These are phyloP conservation scores for Danionella dracula DNA, from an alignment of 2,797 vertebrate genomes.

Conservation along the genomic window DNA sequence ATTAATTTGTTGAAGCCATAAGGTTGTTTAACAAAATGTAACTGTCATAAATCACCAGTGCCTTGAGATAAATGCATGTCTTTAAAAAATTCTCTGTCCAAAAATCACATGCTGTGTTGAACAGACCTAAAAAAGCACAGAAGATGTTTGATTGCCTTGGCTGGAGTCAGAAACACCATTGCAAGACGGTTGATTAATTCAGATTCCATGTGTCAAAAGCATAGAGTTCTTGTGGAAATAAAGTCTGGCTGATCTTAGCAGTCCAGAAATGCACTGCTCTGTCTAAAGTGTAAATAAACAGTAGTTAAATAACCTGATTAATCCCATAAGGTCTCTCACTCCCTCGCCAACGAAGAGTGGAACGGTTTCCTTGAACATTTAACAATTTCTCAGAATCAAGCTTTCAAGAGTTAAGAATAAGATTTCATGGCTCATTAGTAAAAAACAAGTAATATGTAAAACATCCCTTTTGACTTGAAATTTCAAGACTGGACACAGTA, in stretches of 20 bases:
- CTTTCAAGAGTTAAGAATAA: background rate
- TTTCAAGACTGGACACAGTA: too few species aligned
- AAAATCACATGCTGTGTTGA: constrained; percentile 27
- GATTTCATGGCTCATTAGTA: background rate
- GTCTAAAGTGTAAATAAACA: constrained; percentile 49
- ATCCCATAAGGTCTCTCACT: constrained; percentile 14
- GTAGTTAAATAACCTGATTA: constrained; percentile 38
- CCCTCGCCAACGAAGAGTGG: background rate
- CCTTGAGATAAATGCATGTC: constrained; percentile 20
- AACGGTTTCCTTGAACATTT: background rate
- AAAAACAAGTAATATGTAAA: too few species aligned
- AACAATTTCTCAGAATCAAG: background rate
- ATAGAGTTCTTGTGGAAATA: constrained; percentile 47
- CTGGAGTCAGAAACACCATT: constrained; percentile 1
- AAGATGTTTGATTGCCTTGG: constrained; percentile 21
- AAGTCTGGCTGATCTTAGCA: constrained; percentile 41
- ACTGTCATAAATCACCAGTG: constrained; percentile 35
- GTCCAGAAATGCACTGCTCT: constrained; percentile 27
- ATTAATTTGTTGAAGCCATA: constrained; percentile 10
- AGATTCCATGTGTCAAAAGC: constrained; percentile 43
- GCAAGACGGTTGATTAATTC: constrained; percentile 35
- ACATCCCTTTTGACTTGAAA: too few species aligned
- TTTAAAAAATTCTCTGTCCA: constrained; percentile 33
- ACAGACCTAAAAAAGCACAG: constrained; percentile 9
- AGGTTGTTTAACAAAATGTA: constrained; percentile 27